phyloP scores from a whole-genome alignment of 2,888 invertebrate genomes.

The Chymomyza fuscimana region DNA sequence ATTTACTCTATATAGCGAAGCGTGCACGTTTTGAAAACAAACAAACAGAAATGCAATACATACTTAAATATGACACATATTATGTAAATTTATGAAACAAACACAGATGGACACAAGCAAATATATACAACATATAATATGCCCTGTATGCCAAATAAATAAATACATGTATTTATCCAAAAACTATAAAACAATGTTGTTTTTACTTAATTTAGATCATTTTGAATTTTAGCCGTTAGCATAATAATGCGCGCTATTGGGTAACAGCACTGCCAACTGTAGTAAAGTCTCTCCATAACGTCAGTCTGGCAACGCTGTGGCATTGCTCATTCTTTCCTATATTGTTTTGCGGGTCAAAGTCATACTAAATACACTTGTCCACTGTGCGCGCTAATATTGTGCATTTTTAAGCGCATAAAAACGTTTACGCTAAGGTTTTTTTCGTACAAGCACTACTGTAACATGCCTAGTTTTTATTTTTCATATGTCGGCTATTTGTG shows the following conservation, averaged over 20 bases:
- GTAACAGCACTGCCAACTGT: not conserved
- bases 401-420: not conserved
- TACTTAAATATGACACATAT: conserved; percentile 20
- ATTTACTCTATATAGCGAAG: conserved; percentile 39
- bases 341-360: not conserved
- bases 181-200: not conserved
- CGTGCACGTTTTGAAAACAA: conserved; percentile 30
- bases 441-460: not conserved
- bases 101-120: conserved; percentile 27
- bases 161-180: conserved; percentile 52
- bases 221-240: conserved; percentile 7
- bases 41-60: conserved; percentile 24
- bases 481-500: not conserved
- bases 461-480: not conserved
- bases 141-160: conserved; percentile 61
- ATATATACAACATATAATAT: conserved; percentile 36
- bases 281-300: not conserved
- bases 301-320: not conserved
- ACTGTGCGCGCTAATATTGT: not conserved
- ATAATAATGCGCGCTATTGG: not conserved
- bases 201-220: not conserved
- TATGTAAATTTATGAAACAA: conserved; percentile 34
- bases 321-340: not conserved
- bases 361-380: not conserved
- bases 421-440: not conserved